These are phyloP conservation scores for Oryzias woworae DNA, from an alignment of 2,113 vertebrate genomes.

Conservation along the genomic window DNA sequence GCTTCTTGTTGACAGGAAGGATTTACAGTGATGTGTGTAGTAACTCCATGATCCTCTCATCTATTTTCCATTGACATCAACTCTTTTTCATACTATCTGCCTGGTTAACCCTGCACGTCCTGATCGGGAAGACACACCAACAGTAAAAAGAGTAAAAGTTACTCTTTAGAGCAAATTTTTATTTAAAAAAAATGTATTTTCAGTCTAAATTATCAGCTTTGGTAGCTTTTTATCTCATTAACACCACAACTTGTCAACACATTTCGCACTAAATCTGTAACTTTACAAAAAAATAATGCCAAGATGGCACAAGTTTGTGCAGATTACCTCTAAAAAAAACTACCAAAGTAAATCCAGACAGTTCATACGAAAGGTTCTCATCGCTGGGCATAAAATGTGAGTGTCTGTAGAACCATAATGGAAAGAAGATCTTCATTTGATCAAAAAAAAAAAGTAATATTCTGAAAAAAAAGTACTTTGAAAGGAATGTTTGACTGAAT, in stretches of 20 bases:
- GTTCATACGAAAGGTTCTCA: background rate
- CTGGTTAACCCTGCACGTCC: background rate
- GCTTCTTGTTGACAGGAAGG: slow-evolving; percentile 29
- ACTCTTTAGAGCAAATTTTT: no score
- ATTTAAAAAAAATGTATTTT: no score
- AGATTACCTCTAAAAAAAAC: background rate
- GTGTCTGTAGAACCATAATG: no score
- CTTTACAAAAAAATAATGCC: background rate
- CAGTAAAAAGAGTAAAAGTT: no score
- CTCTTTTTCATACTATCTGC: background rate
- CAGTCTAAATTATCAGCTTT: no score
- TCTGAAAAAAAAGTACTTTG: no score
- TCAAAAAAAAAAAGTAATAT: no score
- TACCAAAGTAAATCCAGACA: background rate
- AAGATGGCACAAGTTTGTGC: background rate
- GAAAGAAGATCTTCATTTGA: no score
- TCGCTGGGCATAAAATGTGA: no score
- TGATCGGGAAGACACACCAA: background rate
- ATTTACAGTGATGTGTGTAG: slow-evolving; percentile 17
- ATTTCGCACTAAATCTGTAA: background rate
- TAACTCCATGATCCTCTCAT: slow-evolving; percentile 24
- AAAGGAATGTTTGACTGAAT: no score
- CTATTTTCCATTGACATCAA: slow-evolving; percentile 19
- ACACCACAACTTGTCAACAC: no score
- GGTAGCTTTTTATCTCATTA: no score